A percentile compares a stretch with the other conserved stretches of the same genome.
Evolutionary conservation across 2,888 invertebrate genomes (phyloP).

Genomic region (Gortyna flavago): DNA sequence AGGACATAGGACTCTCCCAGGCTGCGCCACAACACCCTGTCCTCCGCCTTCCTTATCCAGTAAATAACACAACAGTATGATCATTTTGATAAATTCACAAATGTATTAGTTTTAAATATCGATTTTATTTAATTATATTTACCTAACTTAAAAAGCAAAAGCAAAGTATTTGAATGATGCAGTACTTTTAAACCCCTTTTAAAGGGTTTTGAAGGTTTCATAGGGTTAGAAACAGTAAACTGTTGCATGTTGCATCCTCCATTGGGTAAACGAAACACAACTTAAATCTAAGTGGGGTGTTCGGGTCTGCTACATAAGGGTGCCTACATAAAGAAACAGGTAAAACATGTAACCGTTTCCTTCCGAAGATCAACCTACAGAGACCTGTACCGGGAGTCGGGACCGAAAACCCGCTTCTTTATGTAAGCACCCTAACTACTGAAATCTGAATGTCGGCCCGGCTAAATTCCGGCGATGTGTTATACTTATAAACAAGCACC

Average conservation of each 20-base stretch:
- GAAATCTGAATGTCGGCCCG: background rate
- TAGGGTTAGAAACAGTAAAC: background rate
- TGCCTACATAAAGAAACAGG: too few relatives aligned
- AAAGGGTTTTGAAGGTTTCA: too few relatives aligned
- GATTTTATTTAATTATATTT: too few relatives aligned
- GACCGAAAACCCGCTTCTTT: too few relatives aligned
- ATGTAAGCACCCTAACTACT: too few relatives aligned
- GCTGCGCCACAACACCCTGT: background rate
- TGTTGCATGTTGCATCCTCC: too few relatives aligned
- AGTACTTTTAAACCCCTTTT: background rate
- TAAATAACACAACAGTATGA: background rate
- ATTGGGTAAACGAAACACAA: background rate
- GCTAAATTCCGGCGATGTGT: background rate
- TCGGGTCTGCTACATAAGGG: background rate
- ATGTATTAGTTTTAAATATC: background rate
- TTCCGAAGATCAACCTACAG: too few relatives aligned
- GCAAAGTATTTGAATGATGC: background rate
- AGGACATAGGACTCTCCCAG: background rate
- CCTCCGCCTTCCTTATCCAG: background rate
- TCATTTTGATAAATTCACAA: background rate
- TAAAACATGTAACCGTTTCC: too few relatives aligned
- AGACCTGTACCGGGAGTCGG: too few relatives aligned
- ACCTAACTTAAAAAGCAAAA: too few relatives aligned
- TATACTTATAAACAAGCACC: background rate
- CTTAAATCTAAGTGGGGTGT: background rate